These are phyloP conservation scores for Tiliqua scincoides DNA, from an alignment of 2,113 vertebrate species.

Conservation along the genomic window DNA sequence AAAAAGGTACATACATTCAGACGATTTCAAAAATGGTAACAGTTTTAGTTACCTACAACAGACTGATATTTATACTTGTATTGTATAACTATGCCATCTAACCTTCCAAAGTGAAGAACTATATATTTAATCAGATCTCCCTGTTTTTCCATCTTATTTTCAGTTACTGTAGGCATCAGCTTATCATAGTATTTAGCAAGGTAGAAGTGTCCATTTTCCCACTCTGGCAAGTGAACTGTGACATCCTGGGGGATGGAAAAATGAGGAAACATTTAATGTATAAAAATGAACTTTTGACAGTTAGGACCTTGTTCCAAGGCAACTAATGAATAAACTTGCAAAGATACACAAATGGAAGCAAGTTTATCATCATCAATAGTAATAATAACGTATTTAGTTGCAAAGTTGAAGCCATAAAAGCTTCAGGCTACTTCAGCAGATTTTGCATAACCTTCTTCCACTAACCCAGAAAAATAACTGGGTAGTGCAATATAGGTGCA, in stretches of 20 bases:
- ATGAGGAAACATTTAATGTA: background rate
- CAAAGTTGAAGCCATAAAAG: background rate
- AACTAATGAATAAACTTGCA: background rate
- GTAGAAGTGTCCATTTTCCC: conserved; percentile 99
- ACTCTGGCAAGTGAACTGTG: conserved; percentile 91
- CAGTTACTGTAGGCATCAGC: conserved; percentile 97
- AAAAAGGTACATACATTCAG: background rate
- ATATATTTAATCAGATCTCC: conserved; percentile 97
- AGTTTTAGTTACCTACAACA: background rate
- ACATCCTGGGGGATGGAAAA: conserved; percentile 84
- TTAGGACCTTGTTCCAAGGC: background rate
- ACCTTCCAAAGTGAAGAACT: conserved; percentile 95
- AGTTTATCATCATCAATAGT: too few relatives aligned
- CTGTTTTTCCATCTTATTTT: conserved; percentile 98
- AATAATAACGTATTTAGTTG: too few relatives aligned
- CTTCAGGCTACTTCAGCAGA: background rate
- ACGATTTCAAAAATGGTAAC: too few relatives aligned
- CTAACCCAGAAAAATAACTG: background rate
- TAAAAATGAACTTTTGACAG: background rate
- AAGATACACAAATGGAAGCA: background rate
- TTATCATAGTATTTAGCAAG: conserved; percentile 98
- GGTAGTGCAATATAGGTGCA: background rate
- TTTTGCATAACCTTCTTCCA: background rate
- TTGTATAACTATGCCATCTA: conserved; percentile 47
- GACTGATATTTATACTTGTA: background rate